Evolutionary conservation across 2,113 vertebrate genomes (phyloP).

Genomic region (rabbit (Oryctolagus cuniculus)): DNA sequence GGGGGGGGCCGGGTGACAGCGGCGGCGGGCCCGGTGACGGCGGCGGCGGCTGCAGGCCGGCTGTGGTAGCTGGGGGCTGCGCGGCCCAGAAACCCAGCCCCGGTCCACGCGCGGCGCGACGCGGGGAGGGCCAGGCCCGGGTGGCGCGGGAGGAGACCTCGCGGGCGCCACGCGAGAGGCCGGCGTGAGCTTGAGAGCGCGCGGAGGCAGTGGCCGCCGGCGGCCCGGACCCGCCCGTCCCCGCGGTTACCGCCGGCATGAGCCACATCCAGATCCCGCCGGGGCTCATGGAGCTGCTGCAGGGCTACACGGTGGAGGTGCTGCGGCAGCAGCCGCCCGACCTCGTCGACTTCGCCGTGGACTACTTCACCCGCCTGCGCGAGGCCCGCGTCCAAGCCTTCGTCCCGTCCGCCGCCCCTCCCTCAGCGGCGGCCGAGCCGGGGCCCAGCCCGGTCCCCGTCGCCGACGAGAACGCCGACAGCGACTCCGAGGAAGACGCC

Average conservation of each 20-base stretch:
- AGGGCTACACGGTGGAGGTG: conserved; percentile 98
- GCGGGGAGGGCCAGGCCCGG: not conserved
- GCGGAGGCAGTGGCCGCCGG: conserved; percentile 54
- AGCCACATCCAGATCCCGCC: conserved; percentile 96
- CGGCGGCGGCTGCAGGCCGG: conserved; percentile 59
- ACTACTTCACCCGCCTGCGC: conserved; percentile 95
- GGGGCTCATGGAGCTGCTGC: conserved; percentile 97
- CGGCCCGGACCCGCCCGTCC: conserved; percentile 41
- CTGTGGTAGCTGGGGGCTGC: conserved; percentile 31
- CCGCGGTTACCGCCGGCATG: conserved; percentile 87
- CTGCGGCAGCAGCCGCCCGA: conserved; percentile 95
- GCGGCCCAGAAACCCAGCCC: conserved; percentile 40
- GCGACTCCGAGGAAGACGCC: conserved; percentile 88
- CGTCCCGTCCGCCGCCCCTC: conserved; percentile 9
- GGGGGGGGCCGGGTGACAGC: not conserved
- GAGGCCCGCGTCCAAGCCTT: conserved; percentile 77
- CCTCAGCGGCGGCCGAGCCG: conserved; percentile 77
- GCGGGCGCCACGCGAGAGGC: conserved; percentile 43
- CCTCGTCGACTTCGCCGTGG: conserved; percentile 96
- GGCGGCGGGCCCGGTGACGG: conserved; percentile 65
- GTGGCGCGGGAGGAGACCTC: conserved; percentile 47
- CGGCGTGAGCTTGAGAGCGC: conserved; percentile 51
- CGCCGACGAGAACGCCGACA: conserved; percentile 93
- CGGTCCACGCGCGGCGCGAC: not conserved
- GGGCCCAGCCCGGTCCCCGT: conserved; percentile 92